Evolutionary conservation across 2,797 vertebrate species (phyloP), one percentile per base, ranked within the genome.

Genomic region (Podarcis lilfordi): DNA sequence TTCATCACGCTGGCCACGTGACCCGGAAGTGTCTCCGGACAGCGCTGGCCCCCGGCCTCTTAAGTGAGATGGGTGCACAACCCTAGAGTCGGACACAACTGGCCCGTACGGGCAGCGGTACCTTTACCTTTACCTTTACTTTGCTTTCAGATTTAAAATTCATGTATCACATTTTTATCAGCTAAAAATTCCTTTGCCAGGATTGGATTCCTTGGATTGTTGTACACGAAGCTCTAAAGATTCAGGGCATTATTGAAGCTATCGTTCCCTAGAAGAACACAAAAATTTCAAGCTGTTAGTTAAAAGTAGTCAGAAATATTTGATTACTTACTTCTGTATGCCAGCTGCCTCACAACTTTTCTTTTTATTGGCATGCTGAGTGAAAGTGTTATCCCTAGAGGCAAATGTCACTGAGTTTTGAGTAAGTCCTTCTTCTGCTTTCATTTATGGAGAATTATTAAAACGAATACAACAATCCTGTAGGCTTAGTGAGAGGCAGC

Each of bases 171-270:
- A 88, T 88, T 94, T 23, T 29, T 69, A 83, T 83, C 88, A 81
- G 71, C 85, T 94, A 87, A 90, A 94, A 94, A 89, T 93, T 94
- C 88, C 71, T 85, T 86, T 85, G 80, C 74, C 88, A 82, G 88
- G 86, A 89, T 87, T 90, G 90, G 17, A 92, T 78, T 94, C 89
- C 84, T 79, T 93, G 66, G 72, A 45, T 92, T 88, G 81, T 91
- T 80, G 85, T 91, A 94, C 91, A 92, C 69, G 83, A 84, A 91
- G 75, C 89, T 90, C 81, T 0, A 2, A 93, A 80, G 45, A 91
- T 93, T 93, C 93, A 92, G 91, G 93, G 89, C 87, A 85, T 95
- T 93, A 88, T 75, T 85, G 80, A 93, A 94, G 77, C 29, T 71
- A 32, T n/a, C 4, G 2, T 72, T 90, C 40, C 45, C 88, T 43